A percentile compares a stretch with the other conserved stretches of the same genome.
These are phyloP conservation scores for Ricordea florida DNA, from an alignment of 92 coral and sea anemone species.

Conservation along the genomic window DNA sequence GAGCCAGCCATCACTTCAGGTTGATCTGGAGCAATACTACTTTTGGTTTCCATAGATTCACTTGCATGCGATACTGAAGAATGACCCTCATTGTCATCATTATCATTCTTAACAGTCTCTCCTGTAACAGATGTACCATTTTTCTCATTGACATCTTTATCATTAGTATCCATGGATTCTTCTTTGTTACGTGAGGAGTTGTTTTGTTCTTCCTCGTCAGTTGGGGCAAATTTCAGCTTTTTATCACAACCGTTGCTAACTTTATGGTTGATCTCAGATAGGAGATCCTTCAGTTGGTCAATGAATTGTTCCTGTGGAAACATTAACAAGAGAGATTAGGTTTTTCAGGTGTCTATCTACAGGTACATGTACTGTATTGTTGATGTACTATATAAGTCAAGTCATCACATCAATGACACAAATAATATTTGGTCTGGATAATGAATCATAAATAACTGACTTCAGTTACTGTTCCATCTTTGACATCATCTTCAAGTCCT, in stretches of 20 bases:
- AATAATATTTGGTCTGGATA: no score
- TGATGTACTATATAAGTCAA: no score
- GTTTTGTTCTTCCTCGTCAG: background rate
- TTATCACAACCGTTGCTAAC: slow-evolving; percentile 23
- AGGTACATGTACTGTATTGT: background rate
- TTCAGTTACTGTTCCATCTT: slow-evolving; percentile 20
- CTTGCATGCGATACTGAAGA: no score
- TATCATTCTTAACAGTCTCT: no score
- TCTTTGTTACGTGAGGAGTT: background rate
- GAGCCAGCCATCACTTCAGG: no score
- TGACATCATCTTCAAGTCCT: slow-evolving; percentile 23
- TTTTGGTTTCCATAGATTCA: no score
- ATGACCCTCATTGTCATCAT: no score
- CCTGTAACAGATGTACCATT: no score
- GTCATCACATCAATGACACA: background rate
- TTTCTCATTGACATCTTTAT: no score
- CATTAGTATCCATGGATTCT: slow-evolving; percentile 27
- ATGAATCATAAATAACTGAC: slow-evolving; percentile 18
- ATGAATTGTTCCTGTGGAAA: slow-evolving; percentile 21
- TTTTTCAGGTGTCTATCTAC: background rate
- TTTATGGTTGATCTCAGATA: slow-evolving; percentile 16
- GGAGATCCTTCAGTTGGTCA: slow-evolving; percentile 5
- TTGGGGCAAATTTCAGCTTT: background rate
- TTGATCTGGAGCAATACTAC: no score
- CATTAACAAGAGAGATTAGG: background rate